Percentiles rank a stretch among this genome's conserved stretches.
Conservation (phyloP, 2,797 vertebrate species). For the Catamblyrhynchus diadema region DNA sequence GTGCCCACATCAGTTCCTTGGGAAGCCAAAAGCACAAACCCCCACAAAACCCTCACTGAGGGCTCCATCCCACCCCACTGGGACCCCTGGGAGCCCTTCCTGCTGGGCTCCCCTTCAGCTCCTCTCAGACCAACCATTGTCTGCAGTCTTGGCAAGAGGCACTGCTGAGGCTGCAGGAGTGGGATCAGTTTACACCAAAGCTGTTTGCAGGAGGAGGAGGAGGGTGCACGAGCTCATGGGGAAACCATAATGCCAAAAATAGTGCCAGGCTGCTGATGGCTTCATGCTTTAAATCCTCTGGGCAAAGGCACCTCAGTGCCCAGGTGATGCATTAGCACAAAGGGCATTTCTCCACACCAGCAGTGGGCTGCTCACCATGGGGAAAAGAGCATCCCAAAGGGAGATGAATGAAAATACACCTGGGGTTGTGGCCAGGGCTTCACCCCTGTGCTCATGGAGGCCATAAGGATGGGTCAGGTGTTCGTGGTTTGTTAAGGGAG, state of each 20-base stretch:
- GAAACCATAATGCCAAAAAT: fast-evolving
- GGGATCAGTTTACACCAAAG: not conserved
- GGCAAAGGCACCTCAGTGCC: not conserved
- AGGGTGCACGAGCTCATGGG: not conserved
- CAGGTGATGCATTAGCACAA: not conserved
- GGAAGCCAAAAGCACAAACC: not conserved
- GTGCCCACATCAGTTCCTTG: not conserved
- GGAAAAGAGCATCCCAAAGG: not conserved
- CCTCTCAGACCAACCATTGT: constrained; percentile 28
- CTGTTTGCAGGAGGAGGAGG: not conserved
- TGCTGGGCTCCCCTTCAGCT: not conserved
- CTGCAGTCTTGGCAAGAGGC: constrained; percentile 24
- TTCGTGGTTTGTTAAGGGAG: not conserved
- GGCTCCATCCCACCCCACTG: not conserved
- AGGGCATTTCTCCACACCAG: not conserved
- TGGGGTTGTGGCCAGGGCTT: not conserved
- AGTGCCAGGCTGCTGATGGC: not conserved
- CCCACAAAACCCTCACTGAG: not conserved
- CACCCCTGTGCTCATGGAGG: not conserved
- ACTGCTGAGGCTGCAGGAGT: not conserved
- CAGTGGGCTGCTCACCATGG: not conserved
- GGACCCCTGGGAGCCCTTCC: not conserved
- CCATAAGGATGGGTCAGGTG: not conserved
- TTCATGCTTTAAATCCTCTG: not conserved
- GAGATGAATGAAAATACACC: not conserved